Evolutionary conservation across 2,888 invertebrate species (phyloP), one percentile per base, ranked within the genome.

Genomic region (Diplazon laetatorius): DNA sequence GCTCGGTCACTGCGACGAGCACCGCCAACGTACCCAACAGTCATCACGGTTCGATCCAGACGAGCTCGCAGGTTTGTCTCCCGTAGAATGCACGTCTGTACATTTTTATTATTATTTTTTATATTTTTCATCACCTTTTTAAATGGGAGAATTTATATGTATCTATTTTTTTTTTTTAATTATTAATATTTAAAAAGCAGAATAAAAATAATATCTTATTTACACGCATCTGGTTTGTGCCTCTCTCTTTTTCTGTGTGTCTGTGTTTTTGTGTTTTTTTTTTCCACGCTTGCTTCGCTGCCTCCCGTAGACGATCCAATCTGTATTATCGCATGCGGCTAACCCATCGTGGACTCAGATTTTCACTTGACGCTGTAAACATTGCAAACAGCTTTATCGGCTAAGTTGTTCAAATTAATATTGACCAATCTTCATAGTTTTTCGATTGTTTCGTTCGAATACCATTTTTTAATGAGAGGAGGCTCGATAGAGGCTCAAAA

Each of bases 51-150:
- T 88, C 89, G 66, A 83, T 90, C 71, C 88, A 89, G 76, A 81
- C 88, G 55, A 87, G 88, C 83, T 73, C 88, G 60, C 91, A 91
- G 90, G 91, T 91, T 91, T 89, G 91, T 90, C 83, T 81, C 84
- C 86, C 87, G 80, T 82, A 82, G 80, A n/a, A 82, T 81, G 71
- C 76, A 69, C 37, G 70, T 66, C 71, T 65, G 48, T 30, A 69
- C 37, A 48, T 48, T 52, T 73, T 39, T 37, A 48, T 25, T 35
- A 73, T 73, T 35, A 42, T 50, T 20, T 46, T 10, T 66, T 46
- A 18, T 57, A 44, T 62, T 10, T 35, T 60, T 65, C 57, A 46
- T n/a, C 75, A 52, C 48, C 3, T 71, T 35, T 39, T 46, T n/a
- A n/a, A n/a, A n/a, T n/a, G n/a, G n/a, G n/a, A n/a, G n/a, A n/a